A percentile compares a stretch with the other conserved stretches of the same genome.
These are phyloP conservation scores for Cryptomyrus ogoouensis DNA, from an alignment of 2,113 vertebrate genomes.

Conservation along the genomic window DNA sequence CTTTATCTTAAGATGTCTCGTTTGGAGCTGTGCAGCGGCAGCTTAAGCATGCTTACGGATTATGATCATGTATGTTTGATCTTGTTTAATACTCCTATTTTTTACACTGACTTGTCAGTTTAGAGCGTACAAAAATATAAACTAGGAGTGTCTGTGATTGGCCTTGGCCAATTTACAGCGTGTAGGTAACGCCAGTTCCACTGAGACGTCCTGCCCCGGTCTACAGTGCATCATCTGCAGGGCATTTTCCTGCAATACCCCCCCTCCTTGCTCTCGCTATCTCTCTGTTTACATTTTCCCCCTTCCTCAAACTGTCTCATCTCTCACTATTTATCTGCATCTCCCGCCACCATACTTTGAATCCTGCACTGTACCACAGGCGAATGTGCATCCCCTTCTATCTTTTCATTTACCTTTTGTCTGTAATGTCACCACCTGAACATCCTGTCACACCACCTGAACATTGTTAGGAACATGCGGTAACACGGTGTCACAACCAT, in stretches of 20 bases:
- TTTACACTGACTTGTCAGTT: not conserved
- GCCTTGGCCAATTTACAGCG: not conserved
- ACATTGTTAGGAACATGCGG: not conserved
- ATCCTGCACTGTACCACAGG: not conserved
- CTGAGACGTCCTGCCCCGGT: not conserved
- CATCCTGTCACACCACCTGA: not conserved
- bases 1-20: not conserved
- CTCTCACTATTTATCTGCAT: not conserved
- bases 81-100: not conserved
- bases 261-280: not conserved
- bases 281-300: not conserved
- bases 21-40: not conserved
- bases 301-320: not conserved
- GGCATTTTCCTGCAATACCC: not conserved
- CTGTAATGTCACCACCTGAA: not conserved
- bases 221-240: not conserved
- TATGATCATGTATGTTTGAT: not conserved
- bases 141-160: slow-evolving; percentile 41
- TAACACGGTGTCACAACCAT: not conserved
- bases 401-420: not conserved
- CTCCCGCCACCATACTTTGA: not conserved
- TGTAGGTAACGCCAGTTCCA: not conserved
- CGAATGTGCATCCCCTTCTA: not conserved
- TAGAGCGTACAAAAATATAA: not conserved
- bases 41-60: not conserved